Evolutionary conservation across 2,797 vertebrate species (phyloP).

Genomic region (Myiothlypis chrysogaster): DNA sequence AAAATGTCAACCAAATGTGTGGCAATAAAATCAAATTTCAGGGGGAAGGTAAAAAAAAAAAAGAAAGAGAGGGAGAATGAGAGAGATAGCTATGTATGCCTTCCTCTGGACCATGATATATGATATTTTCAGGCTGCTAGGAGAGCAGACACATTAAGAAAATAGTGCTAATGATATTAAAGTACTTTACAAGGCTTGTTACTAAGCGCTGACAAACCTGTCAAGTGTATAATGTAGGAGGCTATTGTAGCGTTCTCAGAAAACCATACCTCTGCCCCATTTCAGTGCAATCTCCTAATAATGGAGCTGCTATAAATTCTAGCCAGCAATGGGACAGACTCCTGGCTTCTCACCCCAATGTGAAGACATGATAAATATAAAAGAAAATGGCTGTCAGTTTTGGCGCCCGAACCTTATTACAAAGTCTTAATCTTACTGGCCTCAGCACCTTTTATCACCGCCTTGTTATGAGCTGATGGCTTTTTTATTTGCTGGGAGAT

Average conservation of each 20-base stretch:
- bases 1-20: slow-evolving; percentile 72
- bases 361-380: slow-evolving; percentile 93
- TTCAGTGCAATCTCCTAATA: slow-evolving; percentile 90
- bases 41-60: slow-evolving; percentile 63
- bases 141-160: slow-evolving; percentile 94
- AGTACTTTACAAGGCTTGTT: slow-evolving; percentile 92
- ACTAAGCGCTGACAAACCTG: slow-evolving; percentile 93
- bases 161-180: slow-evolving; percentile 98
- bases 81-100: slow-evolving; percentile 57
- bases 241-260: slow-evolving; percentile 88
- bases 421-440: slow-evolving; percentile 91
- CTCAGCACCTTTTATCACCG: slow-evolving; percentile 90
- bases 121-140: slow-evolving; percentile 82
- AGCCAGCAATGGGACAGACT: slow-evolving; percentile 86
- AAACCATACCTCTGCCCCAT: slow-evolving; percentile 88
- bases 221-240: slow-evolving; percentile 94
- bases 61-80: slow-evolving; percentile 6
- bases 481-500: slow-evolving; percentile 89
- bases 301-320: slow-evolving; percentile 94
- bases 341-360: slow-evolving; percentile 87
- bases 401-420: slow-evolving; percentile 87
- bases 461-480: slow-evolving; percentile 90
- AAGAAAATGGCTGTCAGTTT: slow-evolving; percentile 91
- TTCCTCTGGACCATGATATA: slow-evolving; percentile 80
- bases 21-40: slow-evolving; percentile 74